Percentiles rank a stretch among this genome's conserved stretches.
phyloP scores from a whole-genome alignment of 2,113 vertebrate genomes.

The Bambusicola thoracicus region DNA sequence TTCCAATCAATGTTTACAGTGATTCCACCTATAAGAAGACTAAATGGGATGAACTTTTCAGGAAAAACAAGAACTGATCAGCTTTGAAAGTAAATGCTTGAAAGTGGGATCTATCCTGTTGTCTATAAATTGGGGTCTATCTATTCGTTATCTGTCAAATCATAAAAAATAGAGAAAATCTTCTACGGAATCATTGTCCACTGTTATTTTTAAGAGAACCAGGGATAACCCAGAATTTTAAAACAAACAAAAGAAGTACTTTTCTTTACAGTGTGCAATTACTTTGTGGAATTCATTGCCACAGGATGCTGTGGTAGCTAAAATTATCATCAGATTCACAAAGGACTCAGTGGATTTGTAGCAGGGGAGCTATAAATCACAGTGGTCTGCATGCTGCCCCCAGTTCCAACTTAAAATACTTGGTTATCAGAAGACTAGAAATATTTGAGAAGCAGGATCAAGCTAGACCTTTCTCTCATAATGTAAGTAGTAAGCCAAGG shows the following conservation, averaged over 20 bases:
- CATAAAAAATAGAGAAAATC: background rate
- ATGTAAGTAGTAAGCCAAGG: background rate
- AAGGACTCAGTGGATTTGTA: conserved; percentile 21
- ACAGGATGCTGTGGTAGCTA: conserved; percentile 39
- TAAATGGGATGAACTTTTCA: background rate
- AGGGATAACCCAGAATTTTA: background rate
- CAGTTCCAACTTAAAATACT: background rate
- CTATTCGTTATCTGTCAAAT: background rate
- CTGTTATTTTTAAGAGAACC: background rate
- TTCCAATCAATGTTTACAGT: background rate
- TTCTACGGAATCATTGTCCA: background rate
- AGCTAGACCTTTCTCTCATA: background rate
- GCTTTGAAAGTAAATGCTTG: background rate
- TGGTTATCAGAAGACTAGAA: background rate
- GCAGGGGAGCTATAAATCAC: conserved; percentile 26
- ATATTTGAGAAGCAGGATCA: background rate
- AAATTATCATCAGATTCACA: conserved; percentile 50
- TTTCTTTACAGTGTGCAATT: conserved; percentile 16
- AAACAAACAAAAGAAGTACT: background rate
- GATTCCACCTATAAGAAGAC: background rate
- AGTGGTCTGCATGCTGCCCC: background rate
- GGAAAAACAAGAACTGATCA: background rate
- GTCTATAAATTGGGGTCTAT: background rate
- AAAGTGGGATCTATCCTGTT: background rate
- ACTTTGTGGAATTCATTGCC: conserved; percentile 17